These are phyloP conservation scores for Ceratina japonica DNA, from an alignment of 1,140 invertebrate species.

Conservation along the genomic window DNA sequence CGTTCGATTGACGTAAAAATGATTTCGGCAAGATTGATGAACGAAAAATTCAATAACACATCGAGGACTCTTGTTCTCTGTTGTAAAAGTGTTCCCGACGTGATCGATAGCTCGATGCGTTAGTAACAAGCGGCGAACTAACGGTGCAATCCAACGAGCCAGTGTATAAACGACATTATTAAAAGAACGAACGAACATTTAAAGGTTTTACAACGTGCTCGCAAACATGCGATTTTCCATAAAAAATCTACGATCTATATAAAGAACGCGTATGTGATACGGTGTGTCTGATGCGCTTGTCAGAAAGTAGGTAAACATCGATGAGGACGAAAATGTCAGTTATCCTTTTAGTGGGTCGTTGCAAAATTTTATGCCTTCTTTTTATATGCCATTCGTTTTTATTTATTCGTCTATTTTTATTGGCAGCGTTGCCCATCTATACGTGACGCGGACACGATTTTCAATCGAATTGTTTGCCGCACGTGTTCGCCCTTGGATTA, in stretches of 20 bases:
- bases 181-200: too few relatives aligned
- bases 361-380: background rate
- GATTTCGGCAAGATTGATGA: too few relatives aligned
- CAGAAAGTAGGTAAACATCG: background rate
- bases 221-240: conserved; percentile 36
- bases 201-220: background rate
- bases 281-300: too few relatives aligned
- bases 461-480: conserved; percentile 5
- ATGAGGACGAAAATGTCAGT: background rate
- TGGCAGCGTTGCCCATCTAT: too few relatives aligned
- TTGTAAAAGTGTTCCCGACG: background rate
- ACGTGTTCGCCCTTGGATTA: background rate
- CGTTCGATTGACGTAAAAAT: too few relatives aligned
- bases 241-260: too few relatives aligned
- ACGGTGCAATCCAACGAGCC: background rate
- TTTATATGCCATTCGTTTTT: background rate
- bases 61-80: too few relatives aligned
- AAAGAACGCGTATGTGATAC: background rate
- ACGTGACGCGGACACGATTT: background rate
- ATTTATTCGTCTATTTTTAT: background rate
- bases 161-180: too few relatives aligned
- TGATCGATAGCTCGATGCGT: background rate
- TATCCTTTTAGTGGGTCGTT: background rate
- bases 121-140: background rate
- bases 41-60: too few relatives aligned